These are phyloP conservation scores for Chunga burmeisteri DNA, from an alignment of 2,113 vertebrate species.

Conservation along the genomic window DNA sequence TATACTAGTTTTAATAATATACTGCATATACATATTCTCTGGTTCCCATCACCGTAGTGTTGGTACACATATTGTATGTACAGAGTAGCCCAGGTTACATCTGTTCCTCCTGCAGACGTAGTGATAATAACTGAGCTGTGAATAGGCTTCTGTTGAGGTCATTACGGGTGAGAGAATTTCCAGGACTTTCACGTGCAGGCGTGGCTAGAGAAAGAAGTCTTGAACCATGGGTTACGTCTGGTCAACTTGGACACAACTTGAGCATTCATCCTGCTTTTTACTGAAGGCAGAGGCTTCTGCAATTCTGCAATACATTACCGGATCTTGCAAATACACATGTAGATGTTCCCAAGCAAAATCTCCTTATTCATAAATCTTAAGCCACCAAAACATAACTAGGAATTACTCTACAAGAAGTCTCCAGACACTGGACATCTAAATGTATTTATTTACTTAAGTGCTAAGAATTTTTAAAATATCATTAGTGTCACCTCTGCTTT, in stretches of 20 bases:
- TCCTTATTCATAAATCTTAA: not conserved
- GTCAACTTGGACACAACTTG: not conserved
- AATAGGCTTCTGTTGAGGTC: not conserved
- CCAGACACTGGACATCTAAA: not conserved
- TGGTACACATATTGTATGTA: not conserved
- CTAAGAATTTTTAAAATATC: not conserved
- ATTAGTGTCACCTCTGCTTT: not conserved
- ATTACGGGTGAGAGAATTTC: not conserved
- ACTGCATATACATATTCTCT: not conserved
- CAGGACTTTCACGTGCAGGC: not conserved
- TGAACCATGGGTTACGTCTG: not conserved
- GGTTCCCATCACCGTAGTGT: not conserved
- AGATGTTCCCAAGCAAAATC: not conserved
- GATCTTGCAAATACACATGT: not conserved
- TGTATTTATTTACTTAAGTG: not conserved
- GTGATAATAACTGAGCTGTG: not conserved
- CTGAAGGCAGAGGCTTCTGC: not conserved
- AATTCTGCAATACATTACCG: constrained; percentile 20
- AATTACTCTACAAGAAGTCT: not conserved
- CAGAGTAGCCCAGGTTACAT: not conserved
- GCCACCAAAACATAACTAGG: not conserved
- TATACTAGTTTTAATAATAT: not conserved
- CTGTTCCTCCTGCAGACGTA: not conserved
- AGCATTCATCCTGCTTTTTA: not conserved
- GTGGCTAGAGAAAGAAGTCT: not conserved